phyloP scores from a whole-genome alignment of 2,888 invertebrate genomes.

The Syrphus vitripennis region DNA sequence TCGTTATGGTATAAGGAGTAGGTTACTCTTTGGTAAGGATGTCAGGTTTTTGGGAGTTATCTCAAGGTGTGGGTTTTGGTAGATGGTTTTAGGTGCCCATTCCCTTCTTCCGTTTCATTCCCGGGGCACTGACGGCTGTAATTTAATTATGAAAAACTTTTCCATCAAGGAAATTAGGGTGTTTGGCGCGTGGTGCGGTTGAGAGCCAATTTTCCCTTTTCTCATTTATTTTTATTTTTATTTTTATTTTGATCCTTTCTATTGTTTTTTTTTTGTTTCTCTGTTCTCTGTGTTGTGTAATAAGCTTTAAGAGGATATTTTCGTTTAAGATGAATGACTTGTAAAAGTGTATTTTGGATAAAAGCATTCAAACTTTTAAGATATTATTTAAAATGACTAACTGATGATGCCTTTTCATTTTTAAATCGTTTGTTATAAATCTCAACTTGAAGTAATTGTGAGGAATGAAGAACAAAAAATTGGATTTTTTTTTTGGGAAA shows the following conservation, averaged over 20 bases:
- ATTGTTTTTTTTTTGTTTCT: conserved; percentile 9
- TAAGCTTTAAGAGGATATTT: conserved; percentile 21
- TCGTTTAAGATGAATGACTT: conserved; percentile 15
- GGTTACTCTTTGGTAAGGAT: neutral
- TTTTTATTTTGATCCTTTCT: conserved; percentile 4
- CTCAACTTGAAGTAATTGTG: conserved; percentile 21
- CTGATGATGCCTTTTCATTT: conserved; percentile 48
- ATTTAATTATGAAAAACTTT: conserved; percentile 72
- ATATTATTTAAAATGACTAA: conserved; percentile 34
- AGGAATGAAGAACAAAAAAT: neutral
- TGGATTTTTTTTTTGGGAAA: neutral
- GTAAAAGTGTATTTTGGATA: conserved; percentile 3
- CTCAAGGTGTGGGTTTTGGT: conserved; percentile 6
- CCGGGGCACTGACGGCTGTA: conserved; percentile 69
- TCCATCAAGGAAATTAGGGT: conserved; percentile 69
- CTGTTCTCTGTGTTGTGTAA: conserved; percentile 11
- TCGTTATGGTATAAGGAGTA: conserved; percentile 2
- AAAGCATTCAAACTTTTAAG: conserved; percentile 29
- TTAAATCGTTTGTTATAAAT: conserved; percentile 32
- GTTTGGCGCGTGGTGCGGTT: conserved; percentile 62
- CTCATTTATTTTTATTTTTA: neutral
- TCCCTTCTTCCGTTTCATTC: no score
- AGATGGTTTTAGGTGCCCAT: conserved; percentile 61
- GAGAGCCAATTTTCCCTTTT: conserved; percentile 50
- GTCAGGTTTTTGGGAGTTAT: neutral